Evolutionary conservation across 2,888 invertebrate species (phyloP), one percentile per base, ranked within the genome.

Genomic region (Chrysina gloriosa): DNA sequence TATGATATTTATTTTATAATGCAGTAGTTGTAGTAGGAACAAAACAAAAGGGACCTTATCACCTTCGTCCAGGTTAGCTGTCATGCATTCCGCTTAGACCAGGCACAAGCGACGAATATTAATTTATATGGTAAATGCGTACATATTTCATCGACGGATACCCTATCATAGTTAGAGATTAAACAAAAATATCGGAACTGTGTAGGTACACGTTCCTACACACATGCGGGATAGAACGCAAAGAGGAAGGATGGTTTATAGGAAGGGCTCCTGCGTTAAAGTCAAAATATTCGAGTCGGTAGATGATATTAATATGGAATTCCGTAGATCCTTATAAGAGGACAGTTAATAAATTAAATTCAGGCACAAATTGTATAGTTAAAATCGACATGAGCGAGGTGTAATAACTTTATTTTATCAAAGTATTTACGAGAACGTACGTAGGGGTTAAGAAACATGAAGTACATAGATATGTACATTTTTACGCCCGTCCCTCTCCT

Each of bases 1-100:
- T 69, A 61, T 61, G 42, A 65, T 69, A 69, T 69, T 69, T 42
- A 42, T 42, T 42, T 42, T 69, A 69, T 58, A 66, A 69, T 69
- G 65, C 69, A 69, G 69, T 63, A 61, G 36, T 45, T 63, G 63
- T n/a, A n/a, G n/a, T n/a, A 25, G 42, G 39, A 45, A 39, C 42
- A 25, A 39, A 42, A 63, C 63, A 63, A 39, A 39, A 63, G 39
- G 45, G 45, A 63, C 45, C 63, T 63, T 63, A 63, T 63, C 63
- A 39, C 63, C 29, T 23, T 23, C 42, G 63, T 63, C 63, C 63
- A 63, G 63, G 42, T 45, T 45, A 27, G 45, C 39, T 45, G 63
- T 45, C 63, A 42, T 25, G 63, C 29, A 31, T 45, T 23, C 21
- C 42, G 42, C 63, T 25, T 25, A 45, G n/a, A 45, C 42, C 31